phyloP scores from a whole-genome alignment of 2,797 vertebrate species.

The Natrix natrix region DNA sequence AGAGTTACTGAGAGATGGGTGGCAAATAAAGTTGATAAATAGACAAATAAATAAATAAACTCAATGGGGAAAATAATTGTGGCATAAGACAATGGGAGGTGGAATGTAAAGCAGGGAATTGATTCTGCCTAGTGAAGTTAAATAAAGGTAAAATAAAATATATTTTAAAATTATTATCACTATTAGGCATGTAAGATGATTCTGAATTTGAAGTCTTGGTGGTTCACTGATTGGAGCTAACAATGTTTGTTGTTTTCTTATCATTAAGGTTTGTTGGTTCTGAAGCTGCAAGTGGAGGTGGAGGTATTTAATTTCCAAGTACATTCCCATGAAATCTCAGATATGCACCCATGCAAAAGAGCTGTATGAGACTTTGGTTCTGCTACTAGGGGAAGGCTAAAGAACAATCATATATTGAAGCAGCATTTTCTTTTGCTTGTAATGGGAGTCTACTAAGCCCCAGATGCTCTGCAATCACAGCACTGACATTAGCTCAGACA shows the following conservation, averaged over 20 bases:
- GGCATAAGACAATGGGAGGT: background rate
- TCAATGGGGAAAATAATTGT: background rate
- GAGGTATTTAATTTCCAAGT: background rate
- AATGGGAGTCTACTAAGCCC: conserved; percentile 31
- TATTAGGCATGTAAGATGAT: background rate
- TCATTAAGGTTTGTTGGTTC: background rate
- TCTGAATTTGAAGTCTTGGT: background rate
- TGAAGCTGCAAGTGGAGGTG: background rate
- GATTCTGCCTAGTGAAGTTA: background rate
- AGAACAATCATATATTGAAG: conserved; percentile 5
- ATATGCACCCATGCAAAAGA: background rate
- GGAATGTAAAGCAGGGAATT: background rate
- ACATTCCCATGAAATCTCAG: background rate
- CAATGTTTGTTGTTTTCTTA: background rate
- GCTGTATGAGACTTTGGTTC: background rate
- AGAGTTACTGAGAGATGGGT: no score
- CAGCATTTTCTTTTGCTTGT: conserved; percentile 23
- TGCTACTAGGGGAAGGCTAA: conserved; percentile 15
- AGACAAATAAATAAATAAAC: background rate
- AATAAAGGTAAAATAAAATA: background rate
- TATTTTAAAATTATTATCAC: background rate
- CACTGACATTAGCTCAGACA: conserved; percentile 66
- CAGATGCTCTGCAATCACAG: conserved; percentile 60
- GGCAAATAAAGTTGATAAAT: background rate
- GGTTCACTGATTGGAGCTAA: background rate